Evolutionary conservation across 2,888 invertebrate species (phyloP), one percentile per base, ranked within the genome.

Genomic region (Drosophila multiciliata): DNA sequence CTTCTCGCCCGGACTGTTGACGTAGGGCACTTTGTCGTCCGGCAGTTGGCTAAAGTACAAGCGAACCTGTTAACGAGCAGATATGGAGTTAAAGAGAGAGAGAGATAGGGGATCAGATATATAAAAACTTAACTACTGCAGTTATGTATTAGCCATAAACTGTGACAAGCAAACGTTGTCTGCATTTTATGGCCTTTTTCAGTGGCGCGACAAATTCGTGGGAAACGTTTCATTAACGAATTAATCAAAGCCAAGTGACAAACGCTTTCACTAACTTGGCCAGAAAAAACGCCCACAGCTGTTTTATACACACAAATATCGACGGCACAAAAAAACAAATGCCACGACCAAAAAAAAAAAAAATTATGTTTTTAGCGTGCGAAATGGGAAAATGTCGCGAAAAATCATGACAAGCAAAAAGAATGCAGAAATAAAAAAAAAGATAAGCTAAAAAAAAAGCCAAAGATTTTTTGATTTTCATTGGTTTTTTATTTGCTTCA

Each of bases 21-120:
- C 97, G 94, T 98, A 99, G 66, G 99, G 99, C 71, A 99, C 97
- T 94, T 99, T 98, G 93, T 99, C 98, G 93, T 99, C 98, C 15
- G 99, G 98, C 71, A 99, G 94, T 77, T 96, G 96, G 68, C 98
- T 97, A 95, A 99, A 99, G 95, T 99, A 99, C 91, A 98, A 95
- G 94, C 99, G 99, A 78, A 99, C 99, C 99, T 99, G 95, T 66
- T 79, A 74, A 74, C 59, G 61, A 66, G 40, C 42, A 59, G 61
- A 48, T 55, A 59, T 49, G 55, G 55, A 49, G 29, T 63, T 38
- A 42, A 15, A 62, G 75, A 95, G 40, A 62, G 75, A 95, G 40
- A 58, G 67, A 45, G 23, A 35, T 50, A 35, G 42, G 32, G 50
- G 32, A 50, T 57, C 59, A 67, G 67, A 40, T 57, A 69, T 57